phyloP scores from a whole-genome alignment of 2,113 vertebrate genomes.

The Platysteira castanea region DNA sequence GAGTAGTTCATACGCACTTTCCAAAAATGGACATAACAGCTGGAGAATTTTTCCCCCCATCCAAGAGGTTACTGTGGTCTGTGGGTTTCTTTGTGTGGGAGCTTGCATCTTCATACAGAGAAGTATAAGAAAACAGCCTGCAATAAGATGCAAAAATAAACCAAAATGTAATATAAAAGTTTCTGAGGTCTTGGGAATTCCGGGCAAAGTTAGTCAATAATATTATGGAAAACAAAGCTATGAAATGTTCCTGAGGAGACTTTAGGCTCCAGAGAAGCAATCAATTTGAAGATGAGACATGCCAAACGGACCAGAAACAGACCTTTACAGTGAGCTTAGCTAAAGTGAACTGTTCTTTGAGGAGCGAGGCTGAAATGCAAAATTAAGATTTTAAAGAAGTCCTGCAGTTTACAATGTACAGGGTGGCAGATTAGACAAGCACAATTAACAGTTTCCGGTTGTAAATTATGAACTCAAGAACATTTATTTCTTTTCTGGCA shows the following conservation, averaged over 20 bases:
- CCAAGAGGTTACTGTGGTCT: conserved; percentile 62
- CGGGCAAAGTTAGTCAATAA: background rate
- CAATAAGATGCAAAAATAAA: conserved; percentile 50
- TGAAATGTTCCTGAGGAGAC: background rate
- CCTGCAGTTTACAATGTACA: background rate
- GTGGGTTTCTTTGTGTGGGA: conserved; percentile 67
- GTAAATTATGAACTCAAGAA: background rate
- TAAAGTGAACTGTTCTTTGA: background rate
- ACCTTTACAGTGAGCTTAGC: background rate
- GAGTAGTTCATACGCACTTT: background rate
- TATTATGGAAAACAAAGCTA: background rate
- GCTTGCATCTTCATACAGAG: conserved; percentile 2
- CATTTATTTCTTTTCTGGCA: background rate
- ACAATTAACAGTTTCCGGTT: background rate
- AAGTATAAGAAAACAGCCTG: conserved; percentile 51
- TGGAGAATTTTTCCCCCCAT: background rate
- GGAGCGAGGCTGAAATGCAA: background rate
- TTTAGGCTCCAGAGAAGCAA: background rate
- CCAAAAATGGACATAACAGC: conserved; percentile 37
- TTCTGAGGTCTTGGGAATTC: conserved; percentile 23
- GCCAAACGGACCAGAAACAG: background rate
- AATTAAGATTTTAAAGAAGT: background rate
- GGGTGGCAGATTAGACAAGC: background rate
- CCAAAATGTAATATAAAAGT: background rate
- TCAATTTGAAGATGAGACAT: background rate